Evolutionary conservation across 2,113 vertebrate genomes (phyloP), one percentile per base, ranked within the genome.

Genomic region (Cynoglossus semilaevis): DNA sequence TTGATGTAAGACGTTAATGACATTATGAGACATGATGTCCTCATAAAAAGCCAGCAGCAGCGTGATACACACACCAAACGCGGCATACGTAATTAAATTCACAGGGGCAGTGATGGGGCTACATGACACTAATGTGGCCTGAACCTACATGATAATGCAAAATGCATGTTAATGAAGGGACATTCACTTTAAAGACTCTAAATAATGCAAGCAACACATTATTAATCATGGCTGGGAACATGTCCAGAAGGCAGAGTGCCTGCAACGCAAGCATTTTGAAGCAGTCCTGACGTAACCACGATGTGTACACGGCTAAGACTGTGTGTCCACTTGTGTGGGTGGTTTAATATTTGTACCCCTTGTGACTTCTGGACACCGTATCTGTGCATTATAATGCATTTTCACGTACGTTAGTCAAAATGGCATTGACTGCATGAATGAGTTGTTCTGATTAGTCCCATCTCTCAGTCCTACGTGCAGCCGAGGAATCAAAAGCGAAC

Each of bases 111-210:
- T 63, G 62, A 70, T 65, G 73, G 44, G 42, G 43, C 54, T 51
- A 63, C 52, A 53, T 58, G 74, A 62, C 69, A 65, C 37, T 80
- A 72, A 82, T 70, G 76, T 76, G 51, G 47, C 37, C 51, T 63
- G 59, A 52, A 71, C 44, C 29, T 67, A 58, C 49, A 67, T 7
- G 44, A 61, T 60, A 70, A 86, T 82, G 74, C 56, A 80, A 80
- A 72, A 81, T 72, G 42, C 68, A 77, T 79, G 72, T 67, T 78
- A 75, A 84, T 74, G 76, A 70, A 69, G 50, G 75, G 13, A 61
- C 44, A 40, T 45, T 57, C 29, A 69, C 65, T 77, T 80, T 82
- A 67, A 70, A 81, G 46, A 65, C 64, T 79, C 16, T 75, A 84
- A 80, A 79, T 81, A 76, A 83, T 82, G 63, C 58, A 76, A 64